These are phyloP conservation scores for Gallinago media DNA, from an alignment of 2,113 vertebrate genomes.

Conservation along the genomic window DNA sequence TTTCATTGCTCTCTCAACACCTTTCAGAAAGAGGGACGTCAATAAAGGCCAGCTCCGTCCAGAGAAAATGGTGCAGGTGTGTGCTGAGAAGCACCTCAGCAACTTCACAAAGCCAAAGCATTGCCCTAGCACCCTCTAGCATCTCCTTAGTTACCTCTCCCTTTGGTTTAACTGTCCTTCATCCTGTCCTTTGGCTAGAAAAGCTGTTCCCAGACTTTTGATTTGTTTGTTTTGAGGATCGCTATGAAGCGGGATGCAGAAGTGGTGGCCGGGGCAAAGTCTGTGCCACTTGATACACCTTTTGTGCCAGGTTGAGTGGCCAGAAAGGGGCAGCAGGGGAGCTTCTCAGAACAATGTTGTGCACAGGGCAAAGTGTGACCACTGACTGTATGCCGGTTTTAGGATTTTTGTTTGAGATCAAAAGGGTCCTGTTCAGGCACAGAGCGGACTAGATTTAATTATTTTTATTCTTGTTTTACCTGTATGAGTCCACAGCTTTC, in stretches of 20 bases:
- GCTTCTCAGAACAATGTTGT: background rate
- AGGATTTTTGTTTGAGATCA: background rate
- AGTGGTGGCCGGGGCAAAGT: background rate
- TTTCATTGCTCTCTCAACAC: background rate
- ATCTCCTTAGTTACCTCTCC: background rate
- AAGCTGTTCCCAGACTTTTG: background rate
- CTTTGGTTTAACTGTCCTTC: background rate
- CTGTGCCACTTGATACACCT: background rate
- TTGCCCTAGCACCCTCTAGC: background rate
- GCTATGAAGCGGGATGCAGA: background rate
- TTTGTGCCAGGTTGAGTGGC: background rate
- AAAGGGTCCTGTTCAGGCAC: background rate
- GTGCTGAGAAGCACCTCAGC: background rate
- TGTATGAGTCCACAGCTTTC: background rate
- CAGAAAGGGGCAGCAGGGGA: background rate
- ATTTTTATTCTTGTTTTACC: background rate
- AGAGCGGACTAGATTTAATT: background rate
- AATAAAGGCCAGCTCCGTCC: background rate
- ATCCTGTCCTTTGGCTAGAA: background rate
- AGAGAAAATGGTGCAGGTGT: background rate
- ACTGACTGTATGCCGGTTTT: background rate
- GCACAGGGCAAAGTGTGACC: background rate
- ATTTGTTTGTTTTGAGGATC: background rate
- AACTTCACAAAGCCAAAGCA: background rate
- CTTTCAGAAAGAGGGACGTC: background rate